These are phyloP conservation scores for Tigriopus japonicus DNA, from an alignment of 1,140 invertebrate genomes.

Conservation along the genomic window DNA sequence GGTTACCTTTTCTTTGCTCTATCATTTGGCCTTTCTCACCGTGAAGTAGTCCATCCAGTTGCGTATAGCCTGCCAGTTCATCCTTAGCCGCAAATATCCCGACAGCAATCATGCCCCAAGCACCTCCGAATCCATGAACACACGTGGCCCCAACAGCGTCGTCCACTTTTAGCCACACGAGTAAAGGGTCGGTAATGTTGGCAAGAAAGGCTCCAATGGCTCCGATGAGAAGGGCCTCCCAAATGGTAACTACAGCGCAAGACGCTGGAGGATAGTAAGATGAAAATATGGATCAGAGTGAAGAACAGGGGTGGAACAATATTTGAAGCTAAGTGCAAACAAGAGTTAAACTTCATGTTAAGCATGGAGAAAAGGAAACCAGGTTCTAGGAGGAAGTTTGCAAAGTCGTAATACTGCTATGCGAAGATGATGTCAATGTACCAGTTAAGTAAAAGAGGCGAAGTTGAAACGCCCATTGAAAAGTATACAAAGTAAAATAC, in stretches of 20 bases:
- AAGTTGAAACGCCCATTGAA: too few species aligned
- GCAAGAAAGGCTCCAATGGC: neutral
- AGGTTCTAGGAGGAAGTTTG: too few species aligned
- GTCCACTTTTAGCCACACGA: slow-evolving; percentile 30
- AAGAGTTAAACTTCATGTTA: too few species aligned
- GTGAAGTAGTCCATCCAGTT: slow-evolving; percentile 1
- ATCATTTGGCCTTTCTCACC: neutral
- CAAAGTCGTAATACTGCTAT: too few species aligned
- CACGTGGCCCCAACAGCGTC: slow-evolving; percentile 77
- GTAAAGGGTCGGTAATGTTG: neutral
- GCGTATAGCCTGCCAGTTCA: neutral
- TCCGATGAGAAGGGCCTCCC: slow-evolving; percentile 9
- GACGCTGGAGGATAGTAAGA: neutral
- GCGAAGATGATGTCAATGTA: too few species aligned
- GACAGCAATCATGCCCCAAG: slow-evolving; percentile 11
- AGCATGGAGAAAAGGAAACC: too few species aligned
- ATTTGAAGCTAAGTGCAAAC: too few species aligned
- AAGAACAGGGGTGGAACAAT: too few species aligned
- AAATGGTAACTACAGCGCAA: slow-evolving; percentile 6
- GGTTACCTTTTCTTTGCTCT: too few species aligned
- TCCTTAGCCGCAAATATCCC: slow-evolving; percentile 9
- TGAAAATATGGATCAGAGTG: neutral
- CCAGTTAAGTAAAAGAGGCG: too few species aligned
- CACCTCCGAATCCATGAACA: slow-evolving; percentile 38
- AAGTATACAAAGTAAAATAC: neutral